Base-by-base conservation (phyloP, 1,140 invertebrate genomes). In the Bombus sylvicola region DNA sequence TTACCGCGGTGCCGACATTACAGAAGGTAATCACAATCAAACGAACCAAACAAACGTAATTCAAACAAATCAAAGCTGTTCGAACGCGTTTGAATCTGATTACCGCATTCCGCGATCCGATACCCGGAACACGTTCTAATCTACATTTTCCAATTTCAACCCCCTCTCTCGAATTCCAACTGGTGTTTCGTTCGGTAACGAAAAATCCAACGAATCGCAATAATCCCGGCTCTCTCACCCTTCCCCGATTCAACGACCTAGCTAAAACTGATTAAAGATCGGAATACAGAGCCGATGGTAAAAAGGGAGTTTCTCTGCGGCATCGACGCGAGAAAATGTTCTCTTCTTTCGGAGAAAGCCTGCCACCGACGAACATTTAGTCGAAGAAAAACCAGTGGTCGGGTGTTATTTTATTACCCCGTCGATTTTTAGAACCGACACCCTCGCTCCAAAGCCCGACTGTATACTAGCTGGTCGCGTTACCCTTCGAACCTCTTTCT, bases 321-420 rank as follows among this genome's bases (percentile, higher is more conserved):
- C 62, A 39, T 34, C 31, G 71, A 69, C 53, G 79, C 66, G 78
- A 86, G 66, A 86, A 90, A 92, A 93, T 88, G 73, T 77, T 80
- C 72, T 87, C 68, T 62, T 37, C 37, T 18, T 59, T 47, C 25
- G 47, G 22, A 13, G 10, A 39, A 76, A 83, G 43, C 39, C 43
- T 37, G 71, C 68, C 66, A 76, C 80, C 88, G 88, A 89, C 87
- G 87, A 84, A 82, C 88, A 83, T 92, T 93, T 89, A 89, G 88
- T 79, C 85, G 69, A 73, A 88, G 89, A 88, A 83, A 77, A 73
- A 87, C 84, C 78, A 5, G 88, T 85, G 77, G 71, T 87, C 79
- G 87, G 87, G 89, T 90, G 92, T 94, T 94, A 94, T 93, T 94
- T 94, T 94, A 94, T 94, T 93, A 93, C 88, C 85, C 68, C 79